These are phyloP conservation scores for Octodonta nipae DNA, from an alignment of 2,888 invertebrate species.

Conservation along the genomic window DNA sequence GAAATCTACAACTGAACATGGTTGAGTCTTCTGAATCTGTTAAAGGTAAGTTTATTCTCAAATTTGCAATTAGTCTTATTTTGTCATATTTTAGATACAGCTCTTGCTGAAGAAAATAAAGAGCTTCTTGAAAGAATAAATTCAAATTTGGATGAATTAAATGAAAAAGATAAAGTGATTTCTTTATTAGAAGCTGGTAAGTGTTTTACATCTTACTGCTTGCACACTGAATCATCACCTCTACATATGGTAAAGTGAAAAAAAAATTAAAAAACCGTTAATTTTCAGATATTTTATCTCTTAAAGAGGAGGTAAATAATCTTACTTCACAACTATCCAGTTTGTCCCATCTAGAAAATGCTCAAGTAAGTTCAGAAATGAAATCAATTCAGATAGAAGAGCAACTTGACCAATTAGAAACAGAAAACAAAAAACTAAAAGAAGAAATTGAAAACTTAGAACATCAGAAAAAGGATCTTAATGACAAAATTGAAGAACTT, in stretches of 20 bases:
- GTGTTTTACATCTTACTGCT: slow-evolving; percentile 9
- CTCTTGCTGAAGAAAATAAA: slow-evolving; percentile 21
- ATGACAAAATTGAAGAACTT: slow-evolving; percentile 42
- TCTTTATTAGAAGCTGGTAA: slow-evolving; percentile 24
- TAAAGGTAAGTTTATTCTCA: slow-evolving; percentile 12
- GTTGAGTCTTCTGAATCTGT: slow-evolving; percentile 46
- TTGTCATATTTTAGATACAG: slow-evolving; percentile 18
- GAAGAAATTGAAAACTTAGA: slow-evolving; percentile 39
- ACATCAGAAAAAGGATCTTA: slow-evolving; percentile 42
- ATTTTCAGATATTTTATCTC: slow-evolving; percentile 40
- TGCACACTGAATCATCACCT: too few relatives aligned
- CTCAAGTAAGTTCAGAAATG: slow-evolving; percentile 64
- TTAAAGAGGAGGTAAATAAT: slow-evolving; percentile 48
- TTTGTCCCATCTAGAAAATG: slow-evolving; percentile 49
- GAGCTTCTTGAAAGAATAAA: slow-evolving; percentile 23
- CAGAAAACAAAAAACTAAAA: slow-evolving; percentile 39
- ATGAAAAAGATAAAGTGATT: slow-evolving; percentile 25
- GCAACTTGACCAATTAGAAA: slow-evolving; percentile 46
- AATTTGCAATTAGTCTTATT: slow-evolving; percentile 3
- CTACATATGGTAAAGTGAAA: too few relatives aligned
- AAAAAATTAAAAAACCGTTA: too few relatives aligned
- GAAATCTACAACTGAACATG: slow-evolving; percentile 73
- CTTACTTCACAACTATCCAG: slow-evolving; percentile 49
- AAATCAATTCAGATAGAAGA: slow-evolving; percentile 68
- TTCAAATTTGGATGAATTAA: slow-evolving; percentile 17